These are phyloP conservation scores for Oreotrochilus melanogaster DNA, from an alignment of 2,113 vertebrate species.

Conservation along the genomic window DNA sequence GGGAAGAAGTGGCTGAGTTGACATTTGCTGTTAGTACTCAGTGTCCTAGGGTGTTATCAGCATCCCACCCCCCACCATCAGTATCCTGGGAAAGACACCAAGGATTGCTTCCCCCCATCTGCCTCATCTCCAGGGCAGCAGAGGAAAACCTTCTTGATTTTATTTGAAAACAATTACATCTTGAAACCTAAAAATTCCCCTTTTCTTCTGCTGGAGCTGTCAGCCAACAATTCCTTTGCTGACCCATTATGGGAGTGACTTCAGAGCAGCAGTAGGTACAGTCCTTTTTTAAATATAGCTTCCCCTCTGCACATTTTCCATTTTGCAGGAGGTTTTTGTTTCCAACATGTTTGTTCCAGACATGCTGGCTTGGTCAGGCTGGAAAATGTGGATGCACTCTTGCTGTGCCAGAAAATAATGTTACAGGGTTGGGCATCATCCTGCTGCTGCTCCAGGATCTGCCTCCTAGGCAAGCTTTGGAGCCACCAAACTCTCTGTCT, in stretches of 20 bases:
- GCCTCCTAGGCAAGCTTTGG: not conserved
- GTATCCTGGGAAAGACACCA: fast-evolving
- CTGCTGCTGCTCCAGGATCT: not conserved
- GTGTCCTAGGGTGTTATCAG: not conserved
- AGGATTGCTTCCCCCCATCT: not conserved
- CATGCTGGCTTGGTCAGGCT: not conserved
- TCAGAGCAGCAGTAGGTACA: constrained; percentile 11
- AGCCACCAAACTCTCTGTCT: not conserved
- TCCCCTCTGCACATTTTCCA: not conserved
- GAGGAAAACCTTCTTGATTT: not conserved
- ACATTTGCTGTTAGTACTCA: not conserved
- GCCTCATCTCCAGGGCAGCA: not conserved
- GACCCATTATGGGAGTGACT: constrained; percentile 21
- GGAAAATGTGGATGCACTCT: not conserved
- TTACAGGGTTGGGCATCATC: not conserved
- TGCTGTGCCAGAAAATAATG: not conserved
- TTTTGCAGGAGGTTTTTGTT: constrained; percentile 42
- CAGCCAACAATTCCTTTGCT: not conserved
- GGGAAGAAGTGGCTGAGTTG: not conserved
- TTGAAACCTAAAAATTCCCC: not conserved
- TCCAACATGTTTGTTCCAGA: constrained; percentile 36
- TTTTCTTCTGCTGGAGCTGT: not conserved
- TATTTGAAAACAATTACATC: not conserved
- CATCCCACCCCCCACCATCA: not conserved
- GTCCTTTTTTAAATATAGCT: constrained; percentile 48